Percentiles rank a stretch among this genome's conserved stretches.
Evolutionary conservation across 2,888 invertebrate genomes (phyloP).

Genomic region (Lucinisca nassula): DNA sequence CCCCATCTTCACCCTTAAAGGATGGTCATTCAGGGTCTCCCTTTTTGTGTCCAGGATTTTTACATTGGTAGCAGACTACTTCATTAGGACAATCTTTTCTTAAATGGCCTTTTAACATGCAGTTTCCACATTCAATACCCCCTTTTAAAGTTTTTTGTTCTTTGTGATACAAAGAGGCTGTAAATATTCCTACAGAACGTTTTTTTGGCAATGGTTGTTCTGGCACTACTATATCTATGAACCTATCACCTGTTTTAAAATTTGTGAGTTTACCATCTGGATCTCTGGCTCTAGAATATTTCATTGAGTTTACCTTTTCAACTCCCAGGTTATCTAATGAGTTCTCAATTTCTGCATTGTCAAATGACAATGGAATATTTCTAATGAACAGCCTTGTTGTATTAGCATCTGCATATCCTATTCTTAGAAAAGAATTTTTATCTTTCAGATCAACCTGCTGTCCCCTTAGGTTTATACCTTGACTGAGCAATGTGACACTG

Average conservation of each 20-base stretch:
- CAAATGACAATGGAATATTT: background rate
- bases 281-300: background rate
- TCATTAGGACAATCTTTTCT: background rate
- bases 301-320: background rate
- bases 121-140: background rate
- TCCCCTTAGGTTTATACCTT: background rate
- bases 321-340: background rate
- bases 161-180: background rate
- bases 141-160: background rate
- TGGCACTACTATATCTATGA: background rate
- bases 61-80: background rate
- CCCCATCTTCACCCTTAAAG: background rate
- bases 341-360: background rate
- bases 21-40: background rate
- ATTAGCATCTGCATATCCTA: background rate
- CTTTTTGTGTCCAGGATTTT: background rate
- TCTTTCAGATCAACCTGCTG: background rate
- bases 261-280: background rate
- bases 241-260: background rate
- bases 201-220: background rate
- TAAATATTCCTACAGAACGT: background rate
- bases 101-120: background rate
- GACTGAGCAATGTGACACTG: background rate
- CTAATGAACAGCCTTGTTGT: background rate
- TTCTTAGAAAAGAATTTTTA: background rate